Evolutionary conservation across 2,113 vertebrate species (phyloP).

Genomic region (Cinclus mexicanus): DNA sequence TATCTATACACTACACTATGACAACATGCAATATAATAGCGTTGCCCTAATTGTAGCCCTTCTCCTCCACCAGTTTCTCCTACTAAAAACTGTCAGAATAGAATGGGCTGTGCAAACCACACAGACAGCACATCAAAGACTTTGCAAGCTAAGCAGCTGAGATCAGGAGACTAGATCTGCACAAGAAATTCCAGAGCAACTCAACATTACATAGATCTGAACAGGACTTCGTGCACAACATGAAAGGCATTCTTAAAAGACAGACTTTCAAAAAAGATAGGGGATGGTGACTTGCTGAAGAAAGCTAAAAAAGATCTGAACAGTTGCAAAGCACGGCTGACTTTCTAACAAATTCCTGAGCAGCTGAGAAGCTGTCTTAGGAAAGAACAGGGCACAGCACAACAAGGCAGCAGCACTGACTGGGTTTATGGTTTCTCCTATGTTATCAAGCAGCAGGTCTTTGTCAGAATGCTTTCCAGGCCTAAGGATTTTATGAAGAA

Average conservation of each 20-base stretch:
- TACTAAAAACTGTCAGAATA: background rate
- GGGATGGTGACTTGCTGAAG: background rate
- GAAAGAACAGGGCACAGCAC: background rate
- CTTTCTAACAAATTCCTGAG: background rate
- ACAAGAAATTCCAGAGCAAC: background rate
- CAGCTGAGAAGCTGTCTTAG: background rate
- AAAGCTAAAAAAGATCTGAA: background rate
- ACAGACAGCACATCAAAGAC: background rate
- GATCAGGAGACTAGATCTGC: background rate
- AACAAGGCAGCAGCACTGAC: background rate
- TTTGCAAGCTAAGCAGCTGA: constrained; percentile 4
- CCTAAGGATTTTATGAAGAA: background rate
- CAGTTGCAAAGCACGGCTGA: background rate
- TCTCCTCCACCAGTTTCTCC: background rate
- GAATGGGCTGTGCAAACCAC: background rate
- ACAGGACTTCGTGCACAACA: background rate
- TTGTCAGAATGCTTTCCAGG: background rate
- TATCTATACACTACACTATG: background rate
- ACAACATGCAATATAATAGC: background rate
- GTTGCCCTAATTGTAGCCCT: background rate
- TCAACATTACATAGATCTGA: background rate
- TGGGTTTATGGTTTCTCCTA: background rate
- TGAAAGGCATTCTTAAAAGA: background rate
- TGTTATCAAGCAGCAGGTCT: background rate
- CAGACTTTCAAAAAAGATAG: background rate